These are phyloP conservation scores for Hybognathus amarus DNA, from an alignment of 2,797 vertebrate species.

Conservation along the genomic window DNA sequence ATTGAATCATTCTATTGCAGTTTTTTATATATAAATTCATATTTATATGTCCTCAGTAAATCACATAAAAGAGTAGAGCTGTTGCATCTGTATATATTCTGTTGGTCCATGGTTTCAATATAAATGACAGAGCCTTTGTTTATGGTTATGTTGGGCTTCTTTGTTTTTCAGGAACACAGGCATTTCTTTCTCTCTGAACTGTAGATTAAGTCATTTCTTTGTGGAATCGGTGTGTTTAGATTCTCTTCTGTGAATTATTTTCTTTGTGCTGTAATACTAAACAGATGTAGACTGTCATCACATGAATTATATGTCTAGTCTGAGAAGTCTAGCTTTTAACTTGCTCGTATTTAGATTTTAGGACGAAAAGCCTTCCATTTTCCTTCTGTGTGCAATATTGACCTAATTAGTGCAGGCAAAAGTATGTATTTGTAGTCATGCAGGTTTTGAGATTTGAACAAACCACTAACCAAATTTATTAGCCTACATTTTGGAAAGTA, in stretches of 20 bases:
- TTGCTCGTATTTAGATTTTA: constrained; percentile 29
- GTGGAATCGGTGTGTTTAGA: constrained; percentile 13
- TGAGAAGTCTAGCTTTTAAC: constrained; percentile 21
- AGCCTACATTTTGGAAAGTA: background rate
- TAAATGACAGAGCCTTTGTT: background rate
- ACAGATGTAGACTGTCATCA: constrained; percentile 42
- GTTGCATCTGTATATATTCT: constrained; percentile 10
- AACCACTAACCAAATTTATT: background rate
- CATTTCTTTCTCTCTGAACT: constrained; percentile 27
- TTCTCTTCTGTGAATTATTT: constrained; percentile 20
- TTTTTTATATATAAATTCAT: background rate
- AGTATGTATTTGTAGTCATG: background rate
- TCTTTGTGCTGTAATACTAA: constrained; percentile 12
- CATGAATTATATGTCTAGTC: constrained; percentile 36
- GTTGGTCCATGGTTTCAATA: background rate
- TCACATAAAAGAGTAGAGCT: constrained; percentile 2
- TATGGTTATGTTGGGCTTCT: constrained; percentile 16
- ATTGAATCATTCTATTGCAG: background rate
- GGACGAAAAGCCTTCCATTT: background rate
- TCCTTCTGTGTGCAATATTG: background rate
- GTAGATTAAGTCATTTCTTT: constrained; percentile 24
- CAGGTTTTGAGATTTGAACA: constrained; percentile 13
- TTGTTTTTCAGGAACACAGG: constrained; percentile 12
- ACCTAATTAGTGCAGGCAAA: constrained; percentile 12
- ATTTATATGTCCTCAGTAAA: background rate